Evolutionary conservation across 2,797 vertebrate species (phyloP), one percentile per base, ranked within the genome.

Genomic region (Erpetoichthys calabaricus): DNA sequence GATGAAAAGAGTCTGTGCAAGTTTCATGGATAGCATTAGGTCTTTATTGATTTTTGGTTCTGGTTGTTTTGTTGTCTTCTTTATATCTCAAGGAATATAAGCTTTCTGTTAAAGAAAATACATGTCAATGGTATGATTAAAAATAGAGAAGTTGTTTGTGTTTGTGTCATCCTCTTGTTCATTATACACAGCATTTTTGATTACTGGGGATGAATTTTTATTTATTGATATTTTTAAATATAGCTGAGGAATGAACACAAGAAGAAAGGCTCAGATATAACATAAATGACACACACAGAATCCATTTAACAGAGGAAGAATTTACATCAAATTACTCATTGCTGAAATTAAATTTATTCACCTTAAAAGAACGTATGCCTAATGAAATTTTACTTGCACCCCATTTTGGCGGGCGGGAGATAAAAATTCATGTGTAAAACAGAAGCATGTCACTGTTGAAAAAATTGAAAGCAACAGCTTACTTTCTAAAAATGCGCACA

Each of bases 291-390:
- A 49, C 3, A 49, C 4, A n/a, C 49, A 3, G 47, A 49, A 49
- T 49, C n/a, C n/a, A 7, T 49, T 49, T 49, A 49, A 49, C 47
- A 49, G 47, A 25, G 25, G 47, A 7, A 7, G 78, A 80, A 85
- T 87, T 85, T 84, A 84, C 83, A 85, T 87, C 85, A 84, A 85
- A 85, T 87, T 87, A 86, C 79, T 78, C 77, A 73, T 83, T 81
- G 25, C 25, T 77, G 81, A 86, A 84, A 76, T 79, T 54, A 25
- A 76, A 84, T 86, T 84, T 84, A 80, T 81, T 84, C 84, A 81
- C 81, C 83, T 83, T 86, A 84, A 87, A 82, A 84, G 82, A 86
- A 79, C 81, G 84, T 87, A 86, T 86, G 82, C 82, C 84, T 84
- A 87, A 87, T 86, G 83, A 86, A 80, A 80, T 87, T 87, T 86